Evolutionary conservation across 2,113 vertebrate genomes (phyloP), one percentile per base, ranked within the genome.

Genomic region (Columba janthina): DNA sequence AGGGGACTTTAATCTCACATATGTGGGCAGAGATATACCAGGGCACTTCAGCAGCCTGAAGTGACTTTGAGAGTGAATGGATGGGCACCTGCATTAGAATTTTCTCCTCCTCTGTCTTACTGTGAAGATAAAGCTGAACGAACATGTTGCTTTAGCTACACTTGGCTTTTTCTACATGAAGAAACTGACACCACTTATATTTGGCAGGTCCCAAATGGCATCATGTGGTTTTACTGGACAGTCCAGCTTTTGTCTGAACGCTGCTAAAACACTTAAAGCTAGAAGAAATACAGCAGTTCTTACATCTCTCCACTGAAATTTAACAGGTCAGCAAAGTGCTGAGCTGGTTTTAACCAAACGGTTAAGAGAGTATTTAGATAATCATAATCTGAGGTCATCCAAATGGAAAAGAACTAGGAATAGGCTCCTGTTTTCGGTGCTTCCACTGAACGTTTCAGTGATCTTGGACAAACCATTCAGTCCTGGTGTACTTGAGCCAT

Each of bases 41-140:
- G 21, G 34, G 38, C 10, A 48, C 64, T 82, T 22, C 28, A 1
- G 70, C 78, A 78, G 32, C 36, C 65, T 64, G 16, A 91, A 65
- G 3, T 0, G 15, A 20, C 3, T 51, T 32, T 26, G 12, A 89
- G 73, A 71, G 38, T 8, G 18, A 91, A 77, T 5, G 20, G 34
- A 74, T 32, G 14, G 26, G 26, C 17, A 65, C 0, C 0, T 1
- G 5, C 18, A n/a, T 53, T 24, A 44, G 16, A 46, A 65, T 75
- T 71, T 87, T 73, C 56, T 84, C 38, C 20, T 51, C 56, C 61
- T 62, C 64, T 42, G 40, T 62, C 60, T 71, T 34, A 67, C 48
- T 29, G 61, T 38, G 18, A 84, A 81, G 65, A 94, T 50, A 81
- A 94, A 91, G 44, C 70, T 57, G 38, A 93, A 82, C n/a, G 74